These are phyloP conservation scores for Agrotis segetum DNA, from an alignment of 2,888 invertebrate species.

Conservation along the genomic window DNA sequence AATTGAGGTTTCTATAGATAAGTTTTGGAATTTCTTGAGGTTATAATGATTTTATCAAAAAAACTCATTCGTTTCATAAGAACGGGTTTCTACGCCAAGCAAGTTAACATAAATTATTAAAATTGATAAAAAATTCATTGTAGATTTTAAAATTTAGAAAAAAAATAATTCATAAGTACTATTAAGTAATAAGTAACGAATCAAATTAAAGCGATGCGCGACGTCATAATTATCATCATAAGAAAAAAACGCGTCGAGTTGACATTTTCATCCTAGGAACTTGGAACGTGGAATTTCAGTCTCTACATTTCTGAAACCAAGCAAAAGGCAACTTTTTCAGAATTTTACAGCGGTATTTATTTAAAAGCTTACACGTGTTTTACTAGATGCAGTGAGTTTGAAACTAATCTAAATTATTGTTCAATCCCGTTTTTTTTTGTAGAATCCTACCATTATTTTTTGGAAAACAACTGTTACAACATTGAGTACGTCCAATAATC, in stretches of 20 bases:
- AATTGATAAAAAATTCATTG: not conserved
- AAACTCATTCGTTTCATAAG: not conserved
- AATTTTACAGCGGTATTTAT: not conserved
- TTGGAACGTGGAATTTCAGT: too few relatives aligned
- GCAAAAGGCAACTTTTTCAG: not conserved
- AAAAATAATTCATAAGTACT: too few relatives aligned
- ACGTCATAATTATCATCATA: too few relatives aligned
- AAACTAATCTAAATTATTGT: slow-evolving; percentile 22
- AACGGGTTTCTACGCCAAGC: not conserved
- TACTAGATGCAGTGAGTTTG: not conserved
- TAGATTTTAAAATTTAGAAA: too few relatives aligned
- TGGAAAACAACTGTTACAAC: not conserved
- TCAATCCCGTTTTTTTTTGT: not conserved
- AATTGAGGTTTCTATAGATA: not conserved
- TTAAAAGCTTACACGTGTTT: slow-evolving; percentile 22
- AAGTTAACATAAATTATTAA: not conserved
- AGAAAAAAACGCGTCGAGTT: too few relatives aligned
- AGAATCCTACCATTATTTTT: not conserved
- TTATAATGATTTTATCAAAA: not conserved
- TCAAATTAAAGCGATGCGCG: too few relatives aligned
- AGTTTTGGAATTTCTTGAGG: not conserved
- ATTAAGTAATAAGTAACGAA: too few relatives aligned
- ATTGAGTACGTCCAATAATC: too few relatives aligned
- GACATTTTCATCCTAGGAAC: too few relatives aligned
- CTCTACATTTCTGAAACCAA: too few relatives aligned